Percentiles rank a stretch among this genome's conserved stretches.
Evolutionary conservation across 2,113 vertebrate species (phyloP).

Genomic region (Aythya baeri): DNA sequence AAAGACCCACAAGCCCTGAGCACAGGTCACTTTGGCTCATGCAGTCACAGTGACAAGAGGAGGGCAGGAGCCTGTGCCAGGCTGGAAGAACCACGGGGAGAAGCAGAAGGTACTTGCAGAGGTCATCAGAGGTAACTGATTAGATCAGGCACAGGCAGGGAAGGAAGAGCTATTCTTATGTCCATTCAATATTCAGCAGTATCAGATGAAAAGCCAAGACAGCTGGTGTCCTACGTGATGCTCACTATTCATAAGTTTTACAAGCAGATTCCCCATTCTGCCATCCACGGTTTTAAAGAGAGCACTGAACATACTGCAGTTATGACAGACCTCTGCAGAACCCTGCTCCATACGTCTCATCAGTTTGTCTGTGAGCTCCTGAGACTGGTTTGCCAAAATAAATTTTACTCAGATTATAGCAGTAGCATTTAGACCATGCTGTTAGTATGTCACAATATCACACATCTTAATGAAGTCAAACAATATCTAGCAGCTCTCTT

Average conservation of each 20-base stretch:
- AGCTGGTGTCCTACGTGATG: constrained; percentile 34
- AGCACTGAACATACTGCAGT: background rate
- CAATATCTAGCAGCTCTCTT: background rate
- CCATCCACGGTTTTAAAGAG: background rate
- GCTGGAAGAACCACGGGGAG: background rate
- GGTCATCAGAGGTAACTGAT: constrained; percentile 4
- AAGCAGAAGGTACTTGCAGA: background rate
- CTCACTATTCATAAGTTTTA: constrained; percentile 19
- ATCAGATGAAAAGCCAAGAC: constrained; percentile 44
- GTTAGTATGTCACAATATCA: background rate
- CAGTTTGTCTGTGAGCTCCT: background rate
- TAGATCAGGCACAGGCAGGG: constrained; percentile 11
- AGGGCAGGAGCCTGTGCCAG: background rate
- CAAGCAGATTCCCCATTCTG: constrained; percentile 12
- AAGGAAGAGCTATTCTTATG: constrained; percentile 47
- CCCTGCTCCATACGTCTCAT: background rate
- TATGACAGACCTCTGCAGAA: background rate
- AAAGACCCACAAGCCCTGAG: background rate
- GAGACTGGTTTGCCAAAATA: background rate
- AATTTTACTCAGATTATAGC: background rate
- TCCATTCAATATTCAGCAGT: constrained; percentile 53
- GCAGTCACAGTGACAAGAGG: background rate
- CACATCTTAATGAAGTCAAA: background rate
- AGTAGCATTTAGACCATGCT: background rate
- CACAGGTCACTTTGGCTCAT: background rate